Evolutionary conservation across 2,797 vertebrate genomes (phyloP).

Genomic region (Phylloscopus collybita): DNA sequence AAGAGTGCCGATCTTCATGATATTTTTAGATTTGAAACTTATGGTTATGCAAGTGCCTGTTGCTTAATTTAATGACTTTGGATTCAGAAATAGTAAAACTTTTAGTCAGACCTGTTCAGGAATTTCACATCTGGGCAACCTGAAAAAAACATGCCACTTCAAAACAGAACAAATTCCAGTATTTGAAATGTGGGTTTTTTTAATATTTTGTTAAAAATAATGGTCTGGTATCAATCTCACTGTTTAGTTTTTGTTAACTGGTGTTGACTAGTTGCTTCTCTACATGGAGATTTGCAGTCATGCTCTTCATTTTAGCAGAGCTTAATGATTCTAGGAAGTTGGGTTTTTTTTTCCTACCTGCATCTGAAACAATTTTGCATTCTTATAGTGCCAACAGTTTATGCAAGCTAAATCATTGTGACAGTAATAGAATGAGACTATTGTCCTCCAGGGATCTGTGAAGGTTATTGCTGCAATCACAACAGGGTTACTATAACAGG

Average conservation of each 20-base stretch:
- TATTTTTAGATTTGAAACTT: neutral
- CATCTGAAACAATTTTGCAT: constrained; percentile 31
- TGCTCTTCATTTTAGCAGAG: neutral
- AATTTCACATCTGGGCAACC: neutral
- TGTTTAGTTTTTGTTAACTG: constrained; percentile 6
- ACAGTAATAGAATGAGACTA: constrained; percentile 24
- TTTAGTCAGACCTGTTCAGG: neutral
- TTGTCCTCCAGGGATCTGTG: constrained; percentile 33
- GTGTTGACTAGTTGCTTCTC: neutral
- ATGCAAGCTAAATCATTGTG: constrained; percentile 31
- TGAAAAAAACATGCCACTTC: neutral
- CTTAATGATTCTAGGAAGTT: constrained; percentile 18
- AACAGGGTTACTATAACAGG: neutral
- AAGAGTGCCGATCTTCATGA: neutral
- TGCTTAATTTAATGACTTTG: neutral
- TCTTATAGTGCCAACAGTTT: constrained; percentile 47
- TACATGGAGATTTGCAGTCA: neutral
- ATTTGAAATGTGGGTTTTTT: neutral
- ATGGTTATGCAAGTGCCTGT: neutral
- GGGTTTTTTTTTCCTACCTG: neutral
- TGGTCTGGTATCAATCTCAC: neutral
- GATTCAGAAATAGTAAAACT: neutral
- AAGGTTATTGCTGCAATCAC: constrained; percentile 41
- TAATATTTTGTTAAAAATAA: neutral
- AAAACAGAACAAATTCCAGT: neutral